Evolutionary conservation across 2,888 invertebrate genomes (phyloP).

Genomic region (Cephus spinipes): DNA sequence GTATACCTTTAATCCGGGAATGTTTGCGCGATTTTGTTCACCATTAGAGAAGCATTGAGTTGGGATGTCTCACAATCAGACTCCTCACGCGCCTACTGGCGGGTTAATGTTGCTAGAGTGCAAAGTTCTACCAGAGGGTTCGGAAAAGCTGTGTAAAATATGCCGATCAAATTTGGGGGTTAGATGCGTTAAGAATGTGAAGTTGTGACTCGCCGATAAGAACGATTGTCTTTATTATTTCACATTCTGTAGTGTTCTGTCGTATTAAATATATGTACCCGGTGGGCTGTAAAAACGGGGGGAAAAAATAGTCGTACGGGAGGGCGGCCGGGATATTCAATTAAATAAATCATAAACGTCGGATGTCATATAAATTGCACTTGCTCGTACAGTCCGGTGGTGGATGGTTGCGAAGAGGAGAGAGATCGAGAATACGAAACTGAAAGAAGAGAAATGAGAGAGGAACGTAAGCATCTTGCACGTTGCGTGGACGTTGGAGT

Average conservation of each 20-base stretch:
- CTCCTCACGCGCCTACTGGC: too few relatives aligned
- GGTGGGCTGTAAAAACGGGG: not conserved
- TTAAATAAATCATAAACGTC: constrained; percentile 13
- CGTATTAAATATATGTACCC: not conserved
- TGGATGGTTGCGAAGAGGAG: not conserved
- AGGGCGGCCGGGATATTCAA: constrained; percentile 9
- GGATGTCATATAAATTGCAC: constrained; percentile 9
- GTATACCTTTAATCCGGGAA: not conserved
- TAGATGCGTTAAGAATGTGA: too few relatives aligned
- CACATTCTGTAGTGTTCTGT: not conserved
- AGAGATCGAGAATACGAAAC: not conserved
- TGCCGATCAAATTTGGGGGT: not conserved
- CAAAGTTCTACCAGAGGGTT: not conserved
- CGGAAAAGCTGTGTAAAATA: not conserved
- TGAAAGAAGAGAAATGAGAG: constrained; percentile 4
- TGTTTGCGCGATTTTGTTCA: too few relatives aligned
- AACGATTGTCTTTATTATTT: not conserved
- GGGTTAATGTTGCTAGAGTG: not conserved
- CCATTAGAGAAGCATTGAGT: too few relatives aligned
- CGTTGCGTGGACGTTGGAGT: constrained; percentile 47
- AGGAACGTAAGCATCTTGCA: constrained; percentile 9
- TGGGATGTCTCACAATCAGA: too few relatives aligned
- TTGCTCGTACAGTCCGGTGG: not conserved
- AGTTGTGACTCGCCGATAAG: too few relatives aligned
- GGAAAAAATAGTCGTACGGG: constrained; percentile 4